Percentiles rank a stretch among this genome's conserved stretches.
These are phyloP conservation scores for Helogale parvula DNA, from an alignment of 2,113 vertebrate species.

Conservation along the genomic window DNA sequence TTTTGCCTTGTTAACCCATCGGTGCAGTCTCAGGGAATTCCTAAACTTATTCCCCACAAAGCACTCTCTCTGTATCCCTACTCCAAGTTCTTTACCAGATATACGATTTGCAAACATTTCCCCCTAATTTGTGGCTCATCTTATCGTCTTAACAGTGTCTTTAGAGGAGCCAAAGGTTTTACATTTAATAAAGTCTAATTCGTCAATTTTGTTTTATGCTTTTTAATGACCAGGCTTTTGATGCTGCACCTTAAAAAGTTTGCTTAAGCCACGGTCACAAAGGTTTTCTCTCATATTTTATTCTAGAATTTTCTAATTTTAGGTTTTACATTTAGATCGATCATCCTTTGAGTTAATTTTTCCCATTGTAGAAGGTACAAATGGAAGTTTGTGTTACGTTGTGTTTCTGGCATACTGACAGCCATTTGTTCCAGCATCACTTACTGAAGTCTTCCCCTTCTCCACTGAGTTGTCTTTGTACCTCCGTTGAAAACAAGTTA, in stretches of 20 bases:
- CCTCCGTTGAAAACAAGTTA: neutral
- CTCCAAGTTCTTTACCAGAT: neutral
- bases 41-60: no score
- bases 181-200: slow-evolving; percentile 10
- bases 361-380: neutral
- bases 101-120: neutral
- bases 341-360: slow-evolving; percentile 15
- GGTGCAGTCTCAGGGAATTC: no score
- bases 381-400: neutral
- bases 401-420: neutral
- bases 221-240: neutral
- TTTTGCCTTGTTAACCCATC: no score
- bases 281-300: neutral
- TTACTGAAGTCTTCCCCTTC: neutral
- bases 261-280: slow-evolving; percentile 27
- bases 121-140: neutral
- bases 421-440: neutral
- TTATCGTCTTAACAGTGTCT: slow-evolving; percentile 2
- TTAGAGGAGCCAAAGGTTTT: slow-evolving; percentile 16
- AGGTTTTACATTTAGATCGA: slow-evolving; percentile 27
- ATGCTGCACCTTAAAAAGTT: neutral
- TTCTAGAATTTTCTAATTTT: slow-evolving; percentile 34
- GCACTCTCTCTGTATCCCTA: neutral
- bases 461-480: neutral
- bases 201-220: neutral